phyloP scores from a whole-genome alignment of 2,797 vertebrate species.

The Argyrosomus regius region DNA sequence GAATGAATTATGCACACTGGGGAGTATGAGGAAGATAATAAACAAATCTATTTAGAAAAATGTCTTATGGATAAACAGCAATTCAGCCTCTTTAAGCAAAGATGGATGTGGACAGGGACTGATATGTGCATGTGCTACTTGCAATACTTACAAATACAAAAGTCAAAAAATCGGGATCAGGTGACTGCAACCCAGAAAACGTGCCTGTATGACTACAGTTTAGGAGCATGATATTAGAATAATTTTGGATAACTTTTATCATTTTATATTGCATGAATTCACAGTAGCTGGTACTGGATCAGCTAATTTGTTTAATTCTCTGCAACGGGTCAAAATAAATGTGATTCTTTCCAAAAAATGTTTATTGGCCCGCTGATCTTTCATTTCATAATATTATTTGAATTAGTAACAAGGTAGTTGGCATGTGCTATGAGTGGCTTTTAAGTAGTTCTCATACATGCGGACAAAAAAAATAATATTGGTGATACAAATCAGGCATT shows the following conservation, averaged over 20 bases:
- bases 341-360: neutral
- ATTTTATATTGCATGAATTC: neutral
- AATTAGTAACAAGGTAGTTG: conserved; percentile 3
- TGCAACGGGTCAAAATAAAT: conserved; percentile 2
- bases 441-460: conserved; percentile 3
- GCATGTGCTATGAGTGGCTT: neutral
- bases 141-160: conserved; percentile 5
- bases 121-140: neutral
- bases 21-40: conserved; percentile 26
- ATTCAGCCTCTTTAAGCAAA: conserved; percentile 28
- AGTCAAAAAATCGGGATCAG: neutral
- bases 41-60: conserved; percentile 28
- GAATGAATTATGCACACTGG: conserved; percentile 36
- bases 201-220: neutral
- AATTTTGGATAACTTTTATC: neutral
- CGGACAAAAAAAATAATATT: conserved; percentile 9
- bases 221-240: too few relatives aligned
- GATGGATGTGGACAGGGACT: conserved; percentile 7
- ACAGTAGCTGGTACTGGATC: neutral
- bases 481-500: conserved; percentile 3
- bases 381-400: conserved; percentile 6
- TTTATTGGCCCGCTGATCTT: neutral
- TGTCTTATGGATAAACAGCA: conserved; percentile 12
- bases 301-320: neutral
- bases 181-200: neutral